phyloP scores from a whole-genome alignment of 2,113 vertebrate genomes.

The Telmatochromis sp. region DNA sequence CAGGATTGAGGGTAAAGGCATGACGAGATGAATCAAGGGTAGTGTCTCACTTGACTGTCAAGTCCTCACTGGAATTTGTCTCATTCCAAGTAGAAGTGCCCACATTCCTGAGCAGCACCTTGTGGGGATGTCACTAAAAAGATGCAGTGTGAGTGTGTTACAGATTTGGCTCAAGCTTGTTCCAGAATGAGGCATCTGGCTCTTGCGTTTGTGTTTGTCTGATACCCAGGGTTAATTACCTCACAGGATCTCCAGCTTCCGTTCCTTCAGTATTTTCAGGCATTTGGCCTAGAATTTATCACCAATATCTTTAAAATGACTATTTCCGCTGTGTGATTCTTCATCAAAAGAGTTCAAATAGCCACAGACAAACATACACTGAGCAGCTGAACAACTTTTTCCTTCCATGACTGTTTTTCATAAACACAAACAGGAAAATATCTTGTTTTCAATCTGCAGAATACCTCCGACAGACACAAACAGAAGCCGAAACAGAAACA shows the following conservation, averaged over 20 bases:
- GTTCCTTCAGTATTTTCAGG: not conserved
- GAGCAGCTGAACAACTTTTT: not conserved
- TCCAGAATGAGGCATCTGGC: constrained; percentile 35
- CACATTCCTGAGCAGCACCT: constrained; percentile 53
- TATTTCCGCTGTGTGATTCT: not conserved
- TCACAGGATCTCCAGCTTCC: not conserved
- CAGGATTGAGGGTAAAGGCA: constrained; percentile 30
- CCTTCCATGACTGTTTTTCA: not conserved
- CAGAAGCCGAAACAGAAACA: not conserved
- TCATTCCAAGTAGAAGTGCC: constrained; percentile 52
- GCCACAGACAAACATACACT: not conserved
- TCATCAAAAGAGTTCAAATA: not conserved
- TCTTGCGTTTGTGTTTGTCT: constrained; percentile 30
- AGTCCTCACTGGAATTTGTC: constrained; percentile 58
- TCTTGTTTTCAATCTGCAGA: not conserved
- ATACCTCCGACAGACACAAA: not conserved
- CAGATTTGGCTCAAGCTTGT: constrained; percentile 18
- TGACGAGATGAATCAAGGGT: constrained; percentile 55
- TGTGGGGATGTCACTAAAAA: constrained; percentile 54
- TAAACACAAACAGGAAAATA: not conserved
- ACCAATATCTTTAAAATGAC: not conserved
- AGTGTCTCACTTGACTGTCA: constrained; percentile 58
- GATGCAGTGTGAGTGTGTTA: constrained; percentile 43
- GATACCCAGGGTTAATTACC: constrained; percentile 26
- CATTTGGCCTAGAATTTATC: not conserved